A percentile compares a stretch with the other conserved stretches of the same genome.
phyloP scores from a whole-genome alignment of 35 echinoderm and acorn worm species.

The Chiridota heheva region DNA sequence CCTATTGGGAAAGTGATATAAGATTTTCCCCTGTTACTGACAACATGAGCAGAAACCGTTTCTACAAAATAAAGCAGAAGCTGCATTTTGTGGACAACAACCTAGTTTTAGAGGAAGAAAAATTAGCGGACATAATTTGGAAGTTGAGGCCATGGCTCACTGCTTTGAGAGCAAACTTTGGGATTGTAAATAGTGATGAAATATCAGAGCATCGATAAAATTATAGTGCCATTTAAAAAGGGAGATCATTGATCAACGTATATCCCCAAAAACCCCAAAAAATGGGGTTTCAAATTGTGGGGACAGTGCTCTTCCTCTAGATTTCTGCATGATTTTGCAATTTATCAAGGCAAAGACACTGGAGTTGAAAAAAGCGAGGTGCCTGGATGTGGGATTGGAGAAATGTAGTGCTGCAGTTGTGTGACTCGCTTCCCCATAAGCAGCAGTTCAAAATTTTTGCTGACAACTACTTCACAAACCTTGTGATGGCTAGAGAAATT shows the following conservation, averaged over 20 bases:
- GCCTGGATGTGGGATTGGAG: neutral
- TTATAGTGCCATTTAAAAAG: too few species aligned
- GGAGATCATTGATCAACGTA: too few species aligned
- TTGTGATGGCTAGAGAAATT: neutral
- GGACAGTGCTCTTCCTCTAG: neutral
- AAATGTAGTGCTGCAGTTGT: neutral
- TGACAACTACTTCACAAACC: conserved; percentile 24
- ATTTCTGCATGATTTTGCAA: neutral
- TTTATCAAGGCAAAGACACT: neutral
- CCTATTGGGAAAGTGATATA: neutral
- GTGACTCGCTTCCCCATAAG: neutral
- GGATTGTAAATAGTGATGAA: conserved; percentile 9
- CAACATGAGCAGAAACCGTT: neutral
- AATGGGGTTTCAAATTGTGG: conserved; percentile 7
- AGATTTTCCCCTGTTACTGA: neutral
- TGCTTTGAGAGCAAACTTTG: neutral
- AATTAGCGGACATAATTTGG: neutral
- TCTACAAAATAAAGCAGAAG: neutral
- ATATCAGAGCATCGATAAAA: too few species aligned
- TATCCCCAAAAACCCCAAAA: neutral
- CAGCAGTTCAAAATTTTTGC: neutral
- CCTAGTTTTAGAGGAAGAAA: neutral
- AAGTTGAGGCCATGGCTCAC: conserved; percentile 9
- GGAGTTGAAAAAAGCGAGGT: neutral
- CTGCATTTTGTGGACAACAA: neutral